Conservation (phyloP, 2,888 invertebrate genomes). For the Epirrhoe alternata region DNA sequence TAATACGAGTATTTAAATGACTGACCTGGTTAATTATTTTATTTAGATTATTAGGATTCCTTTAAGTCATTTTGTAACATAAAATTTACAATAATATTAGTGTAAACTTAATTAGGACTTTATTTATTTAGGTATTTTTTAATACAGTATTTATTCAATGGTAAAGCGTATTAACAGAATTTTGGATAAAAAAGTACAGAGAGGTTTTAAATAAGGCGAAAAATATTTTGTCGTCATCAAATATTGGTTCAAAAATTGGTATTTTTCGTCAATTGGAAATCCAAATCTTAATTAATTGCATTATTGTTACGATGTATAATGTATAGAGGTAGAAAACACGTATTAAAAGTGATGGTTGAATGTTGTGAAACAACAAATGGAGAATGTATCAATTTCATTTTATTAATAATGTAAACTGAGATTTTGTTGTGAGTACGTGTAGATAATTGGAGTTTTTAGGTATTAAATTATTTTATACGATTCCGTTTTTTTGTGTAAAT, state of each 20-base stretch:
- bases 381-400: constrained; percentile 22
- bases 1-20: constrained; percentile 68
- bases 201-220: constrained; percentile 3
- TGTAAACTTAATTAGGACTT: not conserved
- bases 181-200: not conserved
- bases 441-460: constrained; percentile 25
- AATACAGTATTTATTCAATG: constrained; percentile 1
- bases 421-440: constrained; percentile 9
- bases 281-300: constrained; percentile 9
- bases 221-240: not conserved
- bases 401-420: constrained; percentile 7
- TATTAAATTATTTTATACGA: constrained; percentile 36
- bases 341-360: constrained; percentile 18
- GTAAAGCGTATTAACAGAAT: constrained; percentile 1
- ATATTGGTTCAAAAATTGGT: too few relatives aligned
- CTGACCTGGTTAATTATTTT: constrained; percentile 76
- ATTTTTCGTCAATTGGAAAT: not conserved
- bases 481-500: constrained; percentile 37
- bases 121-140: not conserved
- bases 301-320: constrained; percentile 12
- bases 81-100: constrained; percentile 33
- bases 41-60: constrained; percentile 50
- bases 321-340: constrained; percentile 30
- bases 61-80: constrained; percentile 35
- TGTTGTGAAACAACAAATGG: constrained; percentile 40